Base-by-base conservation (phyloP, 2,888 invertebrate genomes). In the Cantharis nigra region DNA sequence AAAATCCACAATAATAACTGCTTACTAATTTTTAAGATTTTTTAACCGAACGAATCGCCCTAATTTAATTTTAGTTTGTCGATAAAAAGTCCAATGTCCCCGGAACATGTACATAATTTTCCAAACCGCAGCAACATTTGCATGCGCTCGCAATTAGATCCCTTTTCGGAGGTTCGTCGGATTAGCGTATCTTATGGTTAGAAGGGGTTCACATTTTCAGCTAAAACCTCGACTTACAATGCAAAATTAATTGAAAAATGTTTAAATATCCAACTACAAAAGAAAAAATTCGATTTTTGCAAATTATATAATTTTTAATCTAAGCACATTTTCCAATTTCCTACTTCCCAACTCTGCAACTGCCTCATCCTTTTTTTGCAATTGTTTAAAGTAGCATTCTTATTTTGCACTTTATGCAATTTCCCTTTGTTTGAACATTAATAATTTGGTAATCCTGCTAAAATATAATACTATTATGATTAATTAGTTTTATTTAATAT, bases 141-240 rank as follows among this genome's bases (percentile, higher is more conserved):
- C 76, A 76, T 76, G 76, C 76, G 63, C 65, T 76, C 76, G 76
- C 76, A 76, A 76, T 76, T 76, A 76, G 76, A 76, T 76, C 76
- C 72, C 76, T 76, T 72, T 76, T 70, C 72, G 70, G 64, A 73
- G 70, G 65, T 76, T 71, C 69, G 70, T 69, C 64, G 76, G 76
- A 76, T 76, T 76, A 76, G 70, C 72, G 70, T 76, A 74, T 74
- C 74, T 74, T 74, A 67, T 26, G 26, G 65, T 67, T 67, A 30
- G 9, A 33, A 33, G 49, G 70, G 30, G 70, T 70, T 14, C 30
- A 11, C 14, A 70, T 69, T 69, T 69, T 13, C 30, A 28, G 28
- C 69, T 69, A 69, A 62, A 70, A 70, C 49, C 70, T 49, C 49
- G 20, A 70, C 70, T 20, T 70, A 70, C 62, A 70, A 20, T 62